A percentile compares a stretch with the other conserved stretches of the same genome.
phyloP scores from a whole-genome alignment of 2,797 vertebrate genomes.

The Brachyalestes nurse region DNA sequence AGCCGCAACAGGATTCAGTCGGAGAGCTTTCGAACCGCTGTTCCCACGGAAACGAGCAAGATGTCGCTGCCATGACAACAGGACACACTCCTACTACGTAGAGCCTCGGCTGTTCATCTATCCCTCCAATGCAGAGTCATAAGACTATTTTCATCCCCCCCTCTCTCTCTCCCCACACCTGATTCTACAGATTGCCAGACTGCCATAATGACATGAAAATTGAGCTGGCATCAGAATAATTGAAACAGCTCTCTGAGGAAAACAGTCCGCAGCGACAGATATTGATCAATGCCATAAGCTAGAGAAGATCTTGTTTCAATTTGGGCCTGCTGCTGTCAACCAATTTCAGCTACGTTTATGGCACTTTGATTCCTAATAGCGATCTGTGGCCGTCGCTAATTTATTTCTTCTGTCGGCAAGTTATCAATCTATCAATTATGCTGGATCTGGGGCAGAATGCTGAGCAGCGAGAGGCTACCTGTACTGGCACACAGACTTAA shows the following conservation, averaged over 20 bases:
- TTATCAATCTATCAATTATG: slow-evolving; percentile 28
- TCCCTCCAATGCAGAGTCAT: slow-evolving; percentile 31
- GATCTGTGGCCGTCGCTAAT: slow-evolving; percentile 39
- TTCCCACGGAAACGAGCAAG: slow-evolving; percentile 81
- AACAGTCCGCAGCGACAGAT: slow-evolving; percentile 48
- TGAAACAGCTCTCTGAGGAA: slow-evolving; percentile 48
- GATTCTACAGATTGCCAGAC: slow-evolving; percentile 54
- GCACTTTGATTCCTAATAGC: slow-evolving; percentile 30
- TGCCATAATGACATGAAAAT: slow-evolving; percentile 53
- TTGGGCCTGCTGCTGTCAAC: slow-evolving; percentile 33
- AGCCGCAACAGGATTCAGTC: slow-evolving; percentile 81
- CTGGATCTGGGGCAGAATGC: slow-evolving; percentile 1
- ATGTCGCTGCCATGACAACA: slow-evolving; percentile 82
- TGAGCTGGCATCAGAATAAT: slow-evolving; percentile 53
- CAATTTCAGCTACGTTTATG: slow-evolving; percentile 35
- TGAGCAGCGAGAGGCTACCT: background rate
- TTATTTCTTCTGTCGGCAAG: slow-evolving; percentile 28
- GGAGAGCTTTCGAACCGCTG: slow-evolving; percentile 56
- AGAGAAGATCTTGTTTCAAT: slow-evolving; percentile 48
- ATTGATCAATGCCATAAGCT: slow-evolving; percentile 53
- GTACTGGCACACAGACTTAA: no score
- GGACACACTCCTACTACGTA: slow-evolving; percentile 72
- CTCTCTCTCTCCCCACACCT: slow-evolving; percentile 30
- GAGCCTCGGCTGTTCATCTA: slow-evolving; percentile 55
- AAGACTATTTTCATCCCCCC: slow-evolving; percentile 48